Conservation (phyloP, 2,113 vertebrate genomes). For the Patagioenas fasciata region DNA sequence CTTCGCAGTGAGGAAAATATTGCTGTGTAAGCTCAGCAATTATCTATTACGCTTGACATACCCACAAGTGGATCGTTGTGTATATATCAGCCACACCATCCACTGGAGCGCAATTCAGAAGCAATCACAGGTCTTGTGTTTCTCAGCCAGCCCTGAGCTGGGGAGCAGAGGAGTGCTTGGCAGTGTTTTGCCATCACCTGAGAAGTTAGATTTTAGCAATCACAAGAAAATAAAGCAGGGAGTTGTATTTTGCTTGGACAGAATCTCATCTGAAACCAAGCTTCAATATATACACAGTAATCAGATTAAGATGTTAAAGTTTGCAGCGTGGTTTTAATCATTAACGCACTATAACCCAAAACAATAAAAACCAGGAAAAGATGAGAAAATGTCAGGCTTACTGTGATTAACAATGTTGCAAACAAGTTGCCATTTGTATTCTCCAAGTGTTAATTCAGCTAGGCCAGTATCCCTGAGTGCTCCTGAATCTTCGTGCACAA, state of each 20-base stretch:
- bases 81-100: not conserved
- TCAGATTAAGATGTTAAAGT: not conserved
- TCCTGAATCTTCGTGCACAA: rapidly evolving
- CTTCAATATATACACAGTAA: not conserved
- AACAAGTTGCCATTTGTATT: not conserved
- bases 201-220: not conserved
- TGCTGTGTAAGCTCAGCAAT: slow-evolving; percentile 43
- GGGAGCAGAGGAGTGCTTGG: not conserved
- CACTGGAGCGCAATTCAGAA: not conserved
- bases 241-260: not conserved
- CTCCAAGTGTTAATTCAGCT: not conserved
- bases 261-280: not conserved
- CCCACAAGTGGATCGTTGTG: not conserved
- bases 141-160: not conserved
- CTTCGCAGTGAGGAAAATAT: slow-evolving; percentile 35
- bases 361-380: not conserved
- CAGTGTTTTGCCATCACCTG: not conserved
- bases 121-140: not conserved
- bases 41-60: slow-evolving; percentile 11
- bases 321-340: not conserved
- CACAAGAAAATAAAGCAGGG: not conserved
- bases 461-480: not conserved
- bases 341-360: not conserved
- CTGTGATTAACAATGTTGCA: not conserved
- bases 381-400: not conserved